A percentile compares a stretch with the other conserved stretches of the same genome.
Conservation (phyloP, 2,888 invertebrate species). For the Eumacrocentrus americanus region DNA sequence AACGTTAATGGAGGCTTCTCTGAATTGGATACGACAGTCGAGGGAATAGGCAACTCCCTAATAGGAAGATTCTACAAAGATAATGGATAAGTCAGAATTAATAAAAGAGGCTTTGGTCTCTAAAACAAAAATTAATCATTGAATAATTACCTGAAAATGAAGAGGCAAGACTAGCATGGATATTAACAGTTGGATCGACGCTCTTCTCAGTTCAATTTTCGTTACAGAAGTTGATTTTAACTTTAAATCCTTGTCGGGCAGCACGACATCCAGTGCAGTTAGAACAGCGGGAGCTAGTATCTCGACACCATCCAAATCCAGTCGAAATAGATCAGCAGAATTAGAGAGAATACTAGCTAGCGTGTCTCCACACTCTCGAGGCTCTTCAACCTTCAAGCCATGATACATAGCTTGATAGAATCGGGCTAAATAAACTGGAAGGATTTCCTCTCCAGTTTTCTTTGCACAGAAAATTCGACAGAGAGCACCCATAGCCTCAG, state of each 20-base stretch:
- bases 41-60: constrained; percentile 66
- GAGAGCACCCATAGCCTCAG: constrained; percentile 93
- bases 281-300: constrained; percentile 90
- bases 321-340: constrained; percentile 83
- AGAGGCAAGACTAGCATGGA: constrained; percentile 92
- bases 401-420: constrained; percentile 92
- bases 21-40: constrained; percentile 33
- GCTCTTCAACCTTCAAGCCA: constrained; percentile 73
- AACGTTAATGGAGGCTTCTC: constrained; percentile 65
- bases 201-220: constrained; percentile 82
- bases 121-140: constrained; percentile 6
- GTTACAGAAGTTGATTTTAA: constrained; percentile 74
- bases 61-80: constrained; percentile 68
- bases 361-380: constrained; percentile 74
- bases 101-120: not conserved
- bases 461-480: constrained; percentile 96
- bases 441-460: constrained; percentile 91
- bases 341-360: constrained; percentile 87
- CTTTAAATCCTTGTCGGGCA: constrained; percentile 84
- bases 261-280: constrained; percentile 86
- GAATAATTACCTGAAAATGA: constrained; percentile 75
- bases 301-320: constrained; percentile 92
- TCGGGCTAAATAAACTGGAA: constrained; percentile 90
- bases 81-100: constrained; percentile 6
- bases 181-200: constrained; percentile 88